Conservation (phyloP, 2,888 invertebrate genomes). For the Blastobasis adustella region DNA sequence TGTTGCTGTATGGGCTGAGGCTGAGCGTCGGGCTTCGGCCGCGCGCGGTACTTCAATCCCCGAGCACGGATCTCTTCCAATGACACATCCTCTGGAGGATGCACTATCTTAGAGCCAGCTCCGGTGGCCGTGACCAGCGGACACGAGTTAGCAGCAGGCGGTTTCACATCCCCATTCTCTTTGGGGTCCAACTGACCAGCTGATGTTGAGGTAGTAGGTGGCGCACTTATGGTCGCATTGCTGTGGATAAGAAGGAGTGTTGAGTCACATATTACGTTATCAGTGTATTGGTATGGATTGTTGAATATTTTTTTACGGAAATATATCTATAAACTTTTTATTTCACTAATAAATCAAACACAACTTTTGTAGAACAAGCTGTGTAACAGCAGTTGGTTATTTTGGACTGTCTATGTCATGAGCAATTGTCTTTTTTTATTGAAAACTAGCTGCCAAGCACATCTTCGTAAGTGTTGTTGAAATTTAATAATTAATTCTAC, state of each 20-base stretch:
- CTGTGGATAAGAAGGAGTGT: slow-evolving; percentile 35
- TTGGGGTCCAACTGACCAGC: slow-evolving; percentile 42
- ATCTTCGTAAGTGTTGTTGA: too few relatives aligned
- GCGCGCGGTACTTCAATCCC: slow-evolving; percentile 77
- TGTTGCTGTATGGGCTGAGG: slow-evolving; percentile 22
- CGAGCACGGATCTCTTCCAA: slow-evolving; percentile 88
- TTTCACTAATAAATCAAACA: too few relatives aligned
- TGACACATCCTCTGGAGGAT: slow-evolving; percentile 95
- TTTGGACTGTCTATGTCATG: too few relatives aligned
- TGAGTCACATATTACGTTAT: too few relatives aligned
- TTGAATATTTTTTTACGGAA: too few relatives aligned
- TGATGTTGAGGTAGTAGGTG: slow-evolving; percentile 73
- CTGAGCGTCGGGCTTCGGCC: slow-evolving; percentile 44
- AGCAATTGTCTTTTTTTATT: too few relatives aligned
- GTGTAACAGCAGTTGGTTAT: too few relatives aligned
- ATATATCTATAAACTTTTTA: too few relatives aligned
- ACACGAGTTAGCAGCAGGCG: slow-evolving; percentile 51
- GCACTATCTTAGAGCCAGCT: slow-evolving; percentile 91
- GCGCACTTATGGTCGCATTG: slow-evolving; percentile 85
- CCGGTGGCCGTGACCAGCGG: slow-evolving; percentile 84
- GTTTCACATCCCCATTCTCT: slow-evolving; percentile 62
- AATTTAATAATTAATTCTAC: too few relatives aligned
- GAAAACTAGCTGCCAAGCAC: too few relatives aligned
- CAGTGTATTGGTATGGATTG: too few relatives aligned
- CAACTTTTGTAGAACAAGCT: too few relatives aligned